Conservation (phyloP, 2,113 vertebrate genomes). For the Colinus virginianus region DNA sequence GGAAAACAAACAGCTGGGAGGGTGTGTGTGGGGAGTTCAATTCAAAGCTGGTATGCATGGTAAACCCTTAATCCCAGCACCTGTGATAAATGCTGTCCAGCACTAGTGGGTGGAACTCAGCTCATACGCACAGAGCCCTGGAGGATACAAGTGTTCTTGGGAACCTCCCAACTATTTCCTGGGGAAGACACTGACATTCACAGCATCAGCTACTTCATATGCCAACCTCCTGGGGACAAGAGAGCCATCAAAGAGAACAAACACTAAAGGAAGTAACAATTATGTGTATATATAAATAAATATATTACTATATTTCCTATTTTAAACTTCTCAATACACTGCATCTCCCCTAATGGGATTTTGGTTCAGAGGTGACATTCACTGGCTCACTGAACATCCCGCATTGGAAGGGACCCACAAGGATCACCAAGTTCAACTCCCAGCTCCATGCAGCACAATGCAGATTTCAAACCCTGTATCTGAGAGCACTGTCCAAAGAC, state of each 20-base stretch:
- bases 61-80: slow-evolving; percentile 24
- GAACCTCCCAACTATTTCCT: slow-evolving; percentile 38
- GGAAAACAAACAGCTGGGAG: background rate
- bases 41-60: background rate
- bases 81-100: background rate
- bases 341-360: background rate
- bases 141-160: background rate
- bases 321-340: background rate
- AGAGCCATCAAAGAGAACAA: background rate
- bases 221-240: background rate
- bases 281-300: background rate
- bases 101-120: background rate
- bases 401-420: background rate
- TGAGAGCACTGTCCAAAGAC: background rate
- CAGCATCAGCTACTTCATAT: background rate
- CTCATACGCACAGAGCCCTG: background rate
- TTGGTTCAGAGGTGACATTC: background rate
- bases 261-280: background rate
- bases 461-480: background rate
- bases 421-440: background rate
- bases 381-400: background rate
- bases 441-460: no score
- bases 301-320: background rate
- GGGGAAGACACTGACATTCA: background rate
- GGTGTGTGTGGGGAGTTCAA: background rate